Evolutionary conservation across 2,797 vertebrate species (phyloP), one percentile per base, ranked within the genome.

Genomic region (Calcarius lapponicus): DNA sequence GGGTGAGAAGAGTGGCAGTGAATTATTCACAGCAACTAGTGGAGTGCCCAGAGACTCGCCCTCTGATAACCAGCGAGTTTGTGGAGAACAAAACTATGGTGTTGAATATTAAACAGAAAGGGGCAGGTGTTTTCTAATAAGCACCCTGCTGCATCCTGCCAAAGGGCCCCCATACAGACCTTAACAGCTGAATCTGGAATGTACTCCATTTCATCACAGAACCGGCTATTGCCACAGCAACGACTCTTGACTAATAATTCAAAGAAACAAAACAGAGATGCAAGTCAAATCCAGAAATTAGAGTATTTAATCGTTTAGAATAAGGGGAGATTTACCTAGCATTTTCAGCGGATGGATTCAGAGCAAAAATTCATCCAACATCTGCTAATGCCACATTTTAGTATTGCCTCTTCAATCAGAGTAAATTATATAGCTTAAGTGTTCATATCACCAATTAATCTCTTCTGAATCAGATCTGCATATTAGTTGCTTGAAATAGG

Each of bases 401-500:
- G 82, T 80, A 57, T 93, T 97, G 80, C 89, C 78, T 96, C 90
- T 97, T 95, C 86, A 76, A 86, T 94, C 90, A 91, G 79, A 87
- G 90, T 87, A 96, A 97, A 95, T 95, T 82, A 76, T 88, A 58
- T 86, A 92, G 58, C 85, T 95, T 96, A 92, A 97, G 86, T 78
- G 76, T 94, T 97, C 84, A 65, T 60, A 75, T 94, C 88, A 85
- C 61, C 84, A 93, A 92, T 95, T 97, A 97, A 97, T 92, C 88
- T 93, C 87, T 86, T 78, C 57, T 88, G 89, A 97, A 93, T 94
- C 89, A 90, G 70, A 97, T 93, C 85, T 96, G 94, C 85, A 75
- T 95, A 95, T 91, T 93, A 94, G 79, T 94, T 94, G 86, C 84
- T 81, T 91, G 34, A 95, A 95, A 95, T 56, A 78, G 69, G 50